Evolutionary conservation across 2,797 vertebrate genomes (phyloP).

Genomic region (Xenopus petersii): DNA sequence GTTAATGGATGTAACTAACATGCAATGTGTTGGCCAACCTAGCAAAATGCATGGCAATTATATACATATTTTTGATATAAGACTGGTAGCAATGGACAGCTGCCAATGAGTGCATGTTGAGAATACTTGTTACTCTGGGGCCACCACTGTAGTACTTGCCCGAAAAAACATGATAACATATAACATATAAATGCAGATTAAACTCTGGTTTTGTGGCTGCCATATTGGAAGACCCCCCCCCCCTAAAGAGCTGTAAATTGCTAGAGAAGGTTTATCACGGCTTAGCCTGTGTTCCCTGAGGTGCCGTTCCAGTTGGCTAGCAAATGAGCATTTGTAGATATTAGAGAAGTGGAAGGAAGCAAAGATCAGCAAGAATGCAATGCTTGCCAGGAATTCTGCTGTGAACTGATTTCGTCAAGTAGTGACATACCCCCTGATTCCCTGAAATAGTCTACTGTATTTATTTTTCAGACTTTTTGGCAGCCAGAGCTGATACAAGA

Average conservation of each 20-base stretch:
- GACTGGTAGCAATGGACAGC: no score
- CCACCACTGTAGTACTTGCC: no score
- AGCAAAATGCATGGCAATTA: no score
- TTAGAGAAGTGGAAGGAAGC: constrained; percentile 7
- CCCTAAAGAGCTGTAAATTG: background rate
- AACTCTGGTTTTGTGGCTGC: no score
- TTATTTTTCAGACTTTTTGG: constrained; percentile 43
- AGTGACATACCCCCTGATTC: constrained; percentile 18
- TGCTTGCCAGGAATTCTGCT: constrained; percentile 49
- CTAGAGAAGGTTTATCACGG: background rate
- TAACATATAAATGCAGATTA: no score
- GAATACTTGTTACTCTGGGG: no score
- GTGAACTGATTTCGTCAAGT: constrained; percentile 59
- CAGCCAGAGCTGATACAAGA: constrained; percentile 38
- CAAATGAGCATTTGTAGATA: background rate
- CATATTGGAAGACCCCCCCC: no score
- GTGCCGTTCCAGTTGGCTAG: background rate
- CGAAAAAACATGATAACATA: no score
- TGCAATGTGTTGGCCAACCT: no score
- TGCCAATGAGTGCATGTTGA: no score
- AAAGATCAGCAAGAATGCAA: constrained; percentile 45
- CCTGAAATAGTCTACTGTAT: constrained; percentile 16
- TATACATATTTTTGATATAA: no score
- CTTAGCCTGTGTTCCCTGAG: background rate
- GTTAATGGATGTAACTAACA: no score